phyloP scores from a whole-genome alignment of 2,797 vertebrate species.

The Anguilla anguilla region DNA sequence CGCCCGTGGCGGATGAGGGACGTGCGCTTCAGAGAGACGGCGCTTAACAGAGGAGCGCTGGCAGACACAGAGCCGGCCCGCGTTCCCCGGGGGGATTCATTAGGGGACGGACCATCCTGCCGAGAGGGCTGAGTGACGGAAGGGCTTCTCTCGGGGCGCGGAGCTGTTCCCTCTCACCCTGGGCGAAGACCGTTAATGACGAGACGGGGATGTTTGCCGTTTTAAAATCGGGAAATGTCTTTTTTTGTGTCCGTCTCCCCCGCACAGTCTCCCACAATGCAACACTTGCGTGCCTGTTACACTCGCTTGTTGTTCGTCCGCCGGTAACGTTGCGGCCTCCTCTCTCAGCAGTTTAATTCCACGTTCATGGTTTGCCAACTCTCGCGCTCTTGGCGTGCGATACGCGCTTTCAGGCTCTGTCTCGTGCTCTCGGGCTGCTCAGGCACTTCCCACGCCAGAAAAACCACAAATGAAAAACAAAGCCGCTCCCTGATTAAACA shows the following conservation, averaged over 20 bases:
- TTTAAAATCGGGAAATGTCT: background rate
- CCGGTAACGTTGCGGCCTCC: background rate
- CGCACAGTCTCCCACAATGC: background rate
- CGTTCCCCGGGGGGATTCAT: conserved; percentile 14
- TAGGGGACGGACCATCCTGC: conserved; percentile 12
- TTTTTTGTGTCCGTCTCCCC: background rate
- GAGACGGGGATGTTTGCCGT: background rate
- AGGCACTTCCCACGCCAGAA: no score
- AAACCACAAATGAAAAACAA: no score
- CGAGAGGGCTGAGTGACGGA: background rate
- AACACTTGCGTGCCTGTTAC: background rate
- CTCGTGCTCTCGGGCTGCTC: no score
- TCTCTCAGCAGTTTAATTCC: background rate
- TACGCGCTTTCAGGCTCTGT: no score
- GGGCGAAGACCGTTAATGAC: conserved; percentile 9
- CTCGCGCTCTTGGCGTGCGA: no score
- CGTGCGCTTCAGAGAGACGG: background rate
- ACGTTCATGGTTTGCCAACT: no score
- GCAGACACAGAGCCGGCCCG: background rate
- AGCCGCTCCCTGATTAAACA: no score
- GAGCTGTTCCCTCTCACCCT: background rate
- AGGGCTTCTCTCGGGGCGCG: background rate
- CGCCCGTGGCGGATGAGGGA: background rate
- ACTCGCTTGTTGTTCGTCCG: background rate
- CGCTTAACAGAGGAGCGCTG: background rate